A percentile compares a stretch with the other conserved stretches of the same genome.
phyloP scores from a whole-genome alignment of 2,113 vertebrate genomes.

The Mustelus asterias region DNA sequence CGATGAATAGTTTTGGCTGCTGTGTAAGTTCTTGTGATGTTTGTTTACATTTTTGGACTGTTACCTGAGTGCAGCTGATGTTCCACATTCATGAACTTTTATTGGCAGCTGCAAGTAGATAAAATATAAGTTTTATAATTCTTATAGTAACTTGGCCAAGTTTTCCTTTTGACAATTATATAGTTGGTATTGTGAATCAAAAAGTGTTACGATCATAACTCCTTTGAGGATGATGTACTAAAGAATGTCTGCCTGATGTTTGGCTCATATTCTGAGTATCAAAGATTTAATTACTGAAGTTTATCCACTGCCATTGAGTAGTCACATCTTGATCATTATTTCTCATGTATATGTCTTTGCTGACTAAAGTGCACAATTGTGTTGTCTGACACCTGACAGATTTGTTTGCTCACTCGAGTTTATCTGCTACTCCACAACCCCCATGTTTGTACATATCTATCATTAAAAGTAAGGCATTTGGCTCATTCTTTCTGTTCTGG shows the following conservation, averaged over 20 bases:
- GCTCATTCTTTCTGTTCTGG: not conserved
- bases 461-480: not conserved
- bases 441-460: not conserved
- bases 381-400: not conserved
- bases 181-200: not conserved
- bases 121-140: not conserved
- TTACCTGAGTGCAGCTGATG: not conserved
- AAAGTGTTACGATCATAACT: not conserved
- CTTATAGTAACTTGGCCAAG: not conserved
- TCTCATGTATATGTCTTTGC: not conserved
- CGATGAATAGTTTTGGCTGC: not conserved
- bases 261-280: not conserved
- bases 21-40: not conserved
- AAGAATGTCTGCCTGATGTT: not conserved
- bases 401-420: not conserved
- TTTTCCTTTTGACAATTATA: not conserved
- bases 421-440: not conserved
- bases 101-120: not conserved
- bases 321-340: not conserved
- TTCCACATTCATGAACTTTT: not conserved
- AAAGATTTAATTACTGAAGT: not conserved
- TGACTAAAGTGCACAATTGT: not conserved
- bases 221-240: not conserved
- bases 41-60: not conserved
- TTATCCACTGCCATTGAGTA: not conserved